Base-by-base conservation (phyloP, 2,113 vertebrate species). In the Pollimyrus isidori region DNA sequence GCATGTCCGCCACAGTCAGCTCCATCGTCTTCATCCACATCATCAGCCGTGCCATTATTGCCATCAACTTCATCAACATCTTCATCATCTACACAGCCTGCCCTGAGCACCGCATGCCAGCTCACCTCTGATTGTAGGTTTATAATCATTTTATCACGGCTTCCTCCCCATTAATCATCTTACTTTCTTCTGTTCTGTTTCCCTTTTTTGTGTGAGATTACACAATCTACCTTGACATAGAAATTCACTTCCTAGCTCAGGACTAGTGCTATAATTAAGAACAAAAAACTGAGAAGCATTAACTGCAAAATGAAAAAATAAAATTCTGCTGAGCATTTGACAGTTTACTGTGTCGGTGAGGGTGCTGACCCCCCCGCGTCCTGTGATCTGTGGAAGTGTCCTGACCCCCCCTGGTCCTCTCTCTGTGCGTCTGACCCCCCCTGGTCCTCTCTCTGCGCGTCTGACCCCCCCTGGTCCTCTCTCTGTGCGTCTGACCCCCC, bases 61-160 rank as follows among this genome's bases (percentile, higher is more conserved):
- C 58, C 93, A 76, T 80, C 92, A 62, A 90, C 89, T 91, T 87
- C 89, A 48, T 90, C 91, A 30, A 90, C 93, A 76, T 87, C 89
- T 86, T 90, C 91, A 35, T 91, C 93, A 65, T 87, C 89, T 87
- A 93, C 95, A 89, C 91, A 93, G 91, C 91, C 91, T 26, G 89
- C 87, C 89, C 90, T 93, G 53, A 93, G 95, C 88, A 91, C 96
- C 94, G 96, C 96, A 96, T 97, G 95, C 93, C 95, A 93, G 93
- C 94, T 94, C 94, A 94, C 94, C 91, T 92, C 87, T 90, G 94
- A 91, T 89, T 92, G 95, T 96, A 95, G 89, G 95, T 95, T 90
- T 13, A 7, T 48, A 86, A 3, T 48, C n/a, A 6, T 62, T n/a
- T 49, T 52, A 19, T 87, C 30, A 53, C n/a, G 39, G 15, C 26